phyloP scores from a whole-genome alignment of 2,888 invertebrate genomes.

The Hipparchia semele region DNA sequence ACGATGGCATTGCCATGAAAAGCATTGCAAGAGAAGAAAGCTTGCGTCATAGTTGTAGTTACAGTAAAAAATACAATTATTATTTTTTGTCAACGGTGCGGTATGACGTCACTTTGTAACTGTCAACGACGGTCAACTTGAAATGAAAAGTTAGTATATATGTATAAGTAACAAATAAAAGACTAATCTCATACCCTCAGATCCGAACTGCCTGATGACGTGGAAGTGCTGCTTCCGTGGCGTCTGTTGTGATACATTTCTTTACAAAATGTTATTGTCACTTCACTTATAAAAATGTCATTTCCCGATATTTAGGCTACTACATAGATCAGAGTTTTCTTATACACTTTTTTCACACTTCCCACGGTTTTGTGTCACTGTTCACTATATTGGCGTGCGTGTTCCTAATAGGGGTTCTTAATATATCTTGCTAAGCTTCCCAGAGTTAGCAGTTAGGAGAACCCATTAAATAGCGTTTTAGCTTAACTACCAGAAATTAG shows the following conservation, averaged over 20 bases:
- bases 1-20: too few relatives aligned
- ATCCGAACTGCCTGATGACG: conserved; percentile 73
- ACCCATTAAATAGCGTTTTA: conserved; percentile 38
- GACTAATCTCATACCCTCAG: conserved; percentile 56
- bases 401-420: conserved; percentile 8
- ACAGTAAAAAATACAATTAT: too few relatives aligned
- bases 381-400: conserved; percentile 15
- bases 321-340: background rate
- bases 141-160: too few relatives aligned
- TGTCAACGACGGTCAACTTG: too few relatives aligned
- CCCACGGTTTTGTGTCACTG: conserved; percentile 29
- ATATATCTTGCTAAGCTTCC: conserved; percentile 20
- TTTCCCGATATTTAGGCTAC: conserved; percentile 8
- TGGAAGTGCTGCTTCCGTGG: conserved; percentile 65
- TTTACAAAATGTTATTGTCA: conserved; percentile 27
- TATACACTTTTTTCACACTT: conserved; percentile 30
- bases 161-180: background rate
- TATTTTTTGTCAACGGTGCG: too few relatives aligned
- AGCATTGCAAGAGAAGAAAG: too few relatives aligned
- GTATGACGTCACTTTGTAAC: too few relatives aligned
- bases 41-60: too few relatives aligned
- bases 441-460: conserved; percentile 26
- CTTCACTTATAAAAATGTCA: conserved; percentile 24
- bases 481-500: conserved; percentile 28
- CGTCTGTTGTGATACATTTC: conserved; percentile 60